These are phyloP conservation scores for Bos indicus DNA, from an alignment of 2,113 vertebrate genomes.

Conservation along the genomic window DNA sequence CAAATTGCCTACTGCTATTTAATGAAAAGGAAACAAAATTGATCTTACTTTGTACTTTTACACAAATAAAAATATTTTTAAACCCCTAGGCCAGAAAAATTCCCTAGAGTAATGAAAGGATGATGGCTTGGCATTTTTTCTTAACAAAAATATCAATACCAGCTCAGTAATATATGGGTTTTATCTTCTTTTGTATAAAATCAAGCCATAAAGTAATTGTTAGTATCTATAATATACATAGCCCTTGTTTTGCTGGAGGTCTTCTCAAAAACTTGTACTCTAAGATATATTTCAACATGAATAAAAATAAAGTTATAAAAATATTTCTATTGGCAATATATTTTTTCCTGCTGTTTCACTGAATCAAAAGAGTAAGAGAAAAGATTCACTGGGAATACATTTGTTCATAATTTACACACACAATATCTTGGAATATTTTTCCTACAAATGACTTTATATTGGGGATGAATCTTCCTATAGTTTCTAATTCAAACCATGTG, in stretches of 20 bases:
- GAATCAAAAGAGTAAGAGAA: constrained; percentile 19
- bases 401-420: constrained; percentile 55
- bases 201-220: constrained; percentile 21
- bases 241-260: not conserved
- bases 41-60: constrained; percentile 32
- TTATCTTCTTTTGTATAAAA: constrained; percentile 49
- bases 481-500: constrained; percentile 39
- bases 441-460: constrained; percentile 35
- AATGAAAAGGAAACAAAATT: constrained; percentile 60
- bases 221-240: constrained; percentile 16
- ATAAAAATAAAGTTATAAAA: constrained; percentile 59
- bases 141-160: constrained; percentile 35
- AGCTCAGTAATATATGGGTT: not conserved
- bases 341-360: constrained; percentile 41
- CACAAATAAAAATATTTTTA: constrained; percentile 55
- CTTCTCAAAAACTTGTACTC: constrained; percentile 24
- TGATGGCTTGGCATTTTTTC: constrained; percentile 46
- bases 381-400: constrained; percentile 3
- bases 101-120: constrained; percentile 30
- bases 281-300: constrained; percentile 17
- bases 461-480: not conserved
- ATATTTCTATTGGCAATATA: constrained; percentile 58
- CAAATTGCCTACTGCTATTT: constrained; percentile 42
- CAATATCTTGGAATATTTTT: constrained; percentile 53
- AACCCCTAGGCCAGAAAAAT: constrained; percentile 26